Evolutionary conservation across 2,113 vertebrate genomes (phyloP), one percentile per base, ranked within the genome.

Genomic region (Melanotaenia duboulayi): DNA sequence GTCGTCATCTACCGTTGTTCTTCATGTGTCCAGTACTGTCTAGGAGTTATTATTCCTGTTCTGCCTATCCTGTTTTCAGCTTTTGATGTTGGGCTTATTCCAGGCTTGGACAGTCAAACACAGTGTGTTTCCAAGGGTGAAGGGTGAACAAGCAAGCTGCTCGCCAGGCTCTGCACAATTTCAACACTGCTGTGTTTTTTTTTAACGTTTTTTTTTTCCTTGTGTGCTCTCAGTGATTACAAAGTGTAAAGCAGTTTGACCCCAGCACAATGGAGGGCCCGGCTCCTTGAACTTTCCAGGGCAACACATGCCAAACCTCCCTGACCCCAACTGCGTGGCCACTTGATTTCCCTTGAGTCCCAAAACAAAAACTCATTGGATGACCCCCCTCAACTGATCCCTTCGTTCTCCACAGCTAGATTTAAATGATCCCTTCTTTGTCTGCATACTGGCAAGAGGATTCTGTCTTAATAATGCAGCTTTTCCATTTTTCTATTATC

Each of bases 321-420:
- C 14, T 37, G 82, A 89, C 73, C 87, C 71, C 28, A 8, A 51
- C 37, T 19, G 60, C 48, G 23, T 54, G 40, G 72, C 85, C 76
- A 67, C 71, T 80, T 91, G 87, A 93, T 92, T 93, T 93, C 92
- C 92, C 89, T 11, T 2, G 91, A 87, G 90, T 78, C 78, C 62
- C 28, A 28, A 87, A 88, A 88, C 76, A 87, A 88, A 86, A 83
- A 85, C 84, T 72, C 68, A 71, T 70, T 65, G 49, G 40, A 35
- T 67, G 73, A 88, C 82, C 32, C 32, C 81, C 49, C 65, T 71
- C 46, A 11, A 61, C 61, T 67, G 78, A 87, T 79, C 78, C 28
- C 16, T 46, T 42, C 42, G 32, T 56, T 65, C 61, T 80, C 70
- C 40, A 37, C 55, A 17, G 25, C 70, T 50, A 54, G 42, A 82